A percentile compares a stretch with the other conserved stretches of the same genome.
Conservation (phyloP, 2,888 invertebrate genomes). For the Subacronicta megacephala region DNA sequence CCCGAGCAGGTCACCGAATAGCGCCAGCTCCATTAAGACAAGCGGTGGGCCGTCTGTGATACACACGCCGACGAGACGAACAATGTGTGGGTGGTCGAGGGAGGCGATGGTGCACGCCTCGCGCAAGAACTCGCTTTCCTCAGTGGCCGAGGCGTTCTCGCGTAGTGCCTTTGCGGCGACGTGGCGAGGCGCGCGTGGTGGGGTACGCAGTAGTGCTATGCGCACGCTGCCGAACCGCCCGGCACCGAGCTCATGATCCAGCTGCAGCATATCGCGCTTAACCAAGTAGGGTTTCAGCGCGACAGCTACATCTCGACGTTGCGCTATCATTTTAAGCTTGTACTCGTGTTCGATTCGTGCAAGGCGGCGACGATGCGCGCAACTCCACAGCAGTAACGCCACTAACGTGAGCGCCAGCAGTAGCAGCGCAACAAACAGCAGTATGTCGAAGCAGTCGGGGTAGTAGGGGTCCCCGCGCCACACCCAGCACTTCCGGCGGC, state of each 20-base stretch:
- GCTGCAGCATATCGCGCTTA: conserved; percentile 57
- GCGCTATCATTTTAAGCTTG: conserved; percentile 57
- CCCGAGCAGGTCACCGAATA: conserved; percentile 96
- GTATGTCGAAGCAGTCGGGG: conserved; percentile 91
- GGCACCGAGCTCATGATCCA: conserved; percentile 68
- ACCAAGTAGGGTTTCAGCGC: conserved; percentile 59
- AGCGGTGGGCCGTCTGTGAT: conserved; percentile 95
- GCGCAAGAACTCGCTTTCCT: conserved; percentile 92
- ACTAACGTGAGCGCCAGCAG: conserved; percentile 75
- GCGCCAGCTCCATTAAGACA: conserved; percentile 97
- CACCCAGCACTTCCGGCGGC: conserved; percentile 30
- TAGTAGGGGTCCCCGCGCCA: conserved; percentile 70
- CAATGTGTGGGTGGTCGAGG: conserved; percentile 95
- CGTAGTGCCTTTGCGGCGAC: conserved; percentile 96
- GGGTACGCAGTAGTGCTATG: conserved; percentile 65
- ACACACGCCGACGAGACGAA: conserved; percentile 93
- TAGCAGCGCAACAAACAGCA: conserved; percentile 63
- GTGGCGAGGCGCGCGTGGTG: conserved; percentile 78
- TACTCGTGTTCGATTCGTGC: conserved; percentile 46
- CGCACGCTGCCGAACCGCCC: conserved; percentile 75
- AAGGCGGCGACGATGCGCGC: conserved; percentile 52
- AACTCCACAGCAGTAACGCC: conserved; percentile 32
- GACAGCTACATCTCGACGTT: conserved; percentile 52
- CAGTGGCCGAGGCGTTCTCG: conserved; percentile 93
- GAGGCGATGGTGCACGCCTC: conserved; percentile 97